These are phyloP conservation scores for Diabrotica virgifera DNA, from an alignment of 1,140 invertebrate genomes.

Conservation along the genomic window DNA sequence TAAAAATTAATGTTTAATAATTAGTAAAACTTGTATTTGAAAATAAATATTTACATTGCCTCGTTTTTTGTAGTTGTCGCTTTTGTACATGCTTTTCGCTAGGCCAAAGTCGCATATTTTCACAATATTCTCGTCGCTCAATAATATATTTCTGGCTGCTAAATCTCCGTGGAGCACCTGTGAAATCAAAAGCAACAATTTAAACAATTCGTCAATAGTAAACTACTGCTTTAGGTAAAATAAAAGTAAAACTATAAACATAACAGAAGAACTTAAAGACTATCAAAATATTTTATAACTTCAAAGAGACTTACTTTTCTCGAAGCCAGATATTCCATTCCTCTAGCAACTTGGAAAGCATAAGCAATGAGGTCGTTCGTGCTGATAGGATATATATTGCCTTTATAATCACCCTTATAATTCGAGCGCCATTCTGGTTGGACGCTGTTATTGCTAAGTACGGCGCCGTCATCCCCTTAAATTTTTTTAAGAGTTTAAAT, in stretches of 20 bases:
- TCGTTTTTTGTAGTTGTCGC: conserved; percentile 90
- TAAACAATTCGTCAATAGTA: not conserved
- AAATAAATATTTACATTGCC: conserved; percentile 65
- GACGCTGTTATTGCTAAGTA: conserved; percentile 58
- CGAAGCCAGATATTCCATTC: conserved; percentile 92
- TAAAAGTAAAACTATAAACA: not conserved
- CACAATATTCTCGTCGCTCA: conserved; percentile 82
- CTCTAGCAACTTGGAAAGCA: conserved; percentile 89
- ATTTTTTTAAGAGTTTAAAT: no score
- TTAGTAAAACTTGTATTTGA: no score
- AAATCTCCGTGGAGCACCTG: conserved; percentile 90
- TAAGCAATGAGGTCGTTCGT: conserved; percentile 87
- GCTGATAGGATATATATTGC: conserved; percentile 63
- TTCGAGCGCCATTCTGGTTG: conserved; percentile 74
- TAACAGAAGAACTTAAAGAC: not conserved
- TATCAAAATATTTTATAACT: no score
- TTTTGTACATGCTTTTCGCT: conserved; percentile 88
- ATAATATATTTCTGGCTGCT: conserved; percentile 92
- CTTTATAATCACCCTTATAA: conserved; percentile 68
- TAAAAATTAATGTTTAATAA: no score
- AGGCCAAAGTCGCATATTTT: conserved; percentile 99
- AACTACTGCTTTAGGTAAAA: not conserved
- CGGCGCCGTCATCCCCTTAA: conserved; percentile 35
- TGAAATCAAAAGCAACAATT: not conserved
- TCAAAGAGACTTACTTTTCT: conserved; percentile 62